These are phyloP conservation scores for Paramormyrops hopkinsi DNA, from an alignment of 2,797 vertebrate species.

Conservation along the genomic window DNA sequence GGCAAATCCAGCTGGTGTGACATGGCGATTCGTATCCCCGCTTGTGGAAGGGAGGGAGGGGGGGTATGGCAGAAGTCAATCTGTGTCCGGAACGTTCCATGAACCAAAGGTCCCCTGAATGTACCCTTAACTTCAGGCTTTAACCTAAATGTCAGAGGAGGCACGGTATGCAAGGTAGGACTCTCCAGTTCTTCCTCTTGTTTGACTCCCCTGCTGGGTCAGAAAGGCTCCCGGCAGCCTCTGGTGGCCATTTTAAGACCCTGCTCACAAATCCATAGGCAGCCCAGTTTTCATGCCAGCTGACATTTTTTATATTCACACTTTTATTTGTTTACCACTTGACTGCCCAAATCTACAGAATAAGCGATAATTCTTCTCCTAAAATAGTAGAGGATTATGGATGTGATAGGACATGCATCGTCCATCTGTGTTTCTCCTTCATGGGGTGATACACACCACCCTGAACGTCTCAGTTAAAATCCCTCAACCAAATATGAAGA, in stretches of 20 bases:
- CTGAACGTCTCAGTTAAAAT: background rate
- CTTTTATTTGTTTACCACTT: conserved; percentile 26
- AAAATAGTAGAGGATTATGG: background rate
- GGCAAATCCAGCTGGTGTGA: background rate
- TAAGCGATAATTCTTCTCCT: background rate
- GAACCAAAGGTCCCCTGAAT: background rate
- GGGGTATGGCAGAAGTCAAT: background rate
- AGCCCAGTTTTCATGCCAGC: background rate
- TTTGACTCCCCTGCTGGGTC: background rate
- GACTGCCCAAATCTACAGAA: conserved; percentile 18
- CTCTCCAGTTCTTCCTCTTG: background rate
- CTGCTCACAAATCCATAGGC: background rate
- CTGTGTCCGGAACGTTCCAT: background rate
- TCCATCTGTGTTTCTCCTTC: conserved; percentile 12
- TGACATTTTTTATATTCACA: background rate
- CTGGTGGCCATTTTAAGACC: background rate
- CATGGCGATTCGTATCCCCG: conserved; percentile 18
- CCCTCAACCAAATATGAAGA: background rate
- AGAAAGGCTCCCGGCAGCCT: background rate
- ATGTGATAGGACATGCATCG: conserved; percentile 15
- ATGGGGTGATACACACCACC: background rate
- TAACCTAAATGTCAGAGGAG: background rate
- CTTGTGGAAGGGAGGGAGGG: background rate
- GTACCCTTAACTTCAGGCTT: background rate
- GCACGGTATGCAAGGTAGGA: background rate